phyloP scores from a whole-genome alignment of 2,797 vertebrate genomes.

The Eupleurogrammus muticus region DNA sequence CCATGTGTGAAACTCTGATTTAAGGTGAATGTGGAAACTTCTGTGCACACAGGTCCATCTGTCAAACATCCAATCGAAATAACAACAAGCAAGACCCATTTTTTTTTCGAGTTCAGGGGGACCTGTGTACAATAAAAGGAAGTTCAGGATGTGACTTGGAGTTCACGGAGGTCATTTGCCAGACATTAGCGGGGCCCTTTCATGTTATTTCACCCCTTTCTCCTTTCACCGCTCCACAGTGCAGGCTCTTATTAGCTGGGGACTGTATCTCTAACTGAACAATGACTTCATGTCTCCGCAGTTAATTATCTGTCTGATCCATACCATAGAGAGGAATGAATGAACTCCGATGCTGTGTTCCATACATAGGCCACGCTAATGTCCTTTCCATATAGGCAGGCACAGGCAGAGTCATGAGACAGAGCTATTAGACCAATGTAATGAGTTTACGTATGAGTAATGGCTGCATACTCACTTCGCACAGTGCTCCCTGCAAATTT shows the following conservation, averaged over 20 bases:
- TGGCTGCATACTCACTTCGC: constrained; percentile 64
- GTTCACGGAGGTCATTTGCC: constrained; percentile 30
- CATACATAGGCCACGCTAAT: constrained; percentile 71
- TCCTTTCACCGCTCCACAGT: constrained; percentile 38
- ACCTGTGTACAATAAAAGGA: not conserved
- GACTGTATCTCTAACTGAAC: constrained; percentile 79
- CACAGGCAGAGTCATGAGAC: constrained; percentile 72
- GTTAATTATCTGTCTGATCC: constrained; percentile 85
- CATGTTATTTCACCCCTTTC: constrained; percentile 42
- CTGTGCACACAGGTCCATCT: not conserved
- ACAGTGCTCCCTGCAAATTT: constrained; percentile 40
- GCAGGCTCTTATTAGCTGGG: constrained; percentile 66
- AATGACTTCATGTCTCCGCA: constrained; percentile 79
- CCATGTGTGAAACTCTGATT: not conserved
- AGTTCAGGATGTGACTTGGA: not conserved
- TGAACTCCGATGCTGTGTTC: constrained; percentile 65
- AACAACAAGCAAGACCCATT: not conserved
- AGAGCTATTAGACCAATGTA: constrained; percentile 79
- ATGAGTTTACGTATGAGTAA: constrained; percentile 85
- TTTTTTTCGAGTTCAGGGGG: not conserved
- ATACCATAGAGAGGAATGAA: constrained; percentile 78
- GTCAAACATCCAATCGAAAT: constrained; percentile 6
- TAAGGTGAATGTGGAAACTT: too few relatives aligned
- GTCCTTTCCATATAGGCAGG: constrained; percentile 70
- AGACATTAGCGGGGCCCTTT: constrained; percentile 44